Evolutionary conservation across 2,113 vertebrate species (phyloP).

Genomic region (Lampris incognitus): DNA sequence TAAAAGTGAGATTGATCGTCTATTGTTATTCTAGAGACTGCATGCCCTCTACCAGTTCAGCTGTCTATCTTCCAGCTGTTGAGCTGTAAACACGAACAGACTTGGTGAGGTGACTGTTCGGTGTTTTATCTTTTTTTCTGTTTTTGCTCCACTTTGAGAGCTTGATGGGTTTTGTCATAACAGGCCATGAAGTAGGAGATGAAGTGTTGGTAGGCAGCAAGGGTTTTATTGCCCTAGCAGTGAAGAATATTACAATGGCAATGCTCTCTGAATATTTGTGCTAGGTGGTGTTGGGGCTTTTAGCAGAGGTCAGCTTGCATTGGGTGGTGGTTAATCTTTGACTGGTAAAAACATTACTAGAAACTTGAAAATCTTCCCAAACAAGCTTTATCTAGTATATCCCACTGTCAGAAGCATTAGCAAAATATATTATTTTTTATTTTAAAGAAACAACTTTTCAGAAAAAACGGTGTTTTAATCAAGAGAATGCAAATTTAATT

Average conservation of each 20-base stretch:
- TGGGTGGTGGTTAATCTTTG: not conserved
- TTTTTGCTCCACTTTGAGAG: not conserved
- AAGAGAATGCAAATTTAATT: too few species aligned
- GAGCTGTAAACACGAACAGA: not conserved
- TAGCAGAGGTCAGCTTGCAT: not conserved
- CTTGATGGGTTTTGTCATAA: constrained; percentile 23
- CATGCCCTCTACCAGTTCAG: not conserved
- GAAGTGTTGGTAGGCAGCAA: constrained; percentile 23
- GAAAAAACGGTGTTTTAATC: too few species aligned
- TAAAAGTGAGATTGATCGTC: not conserved
- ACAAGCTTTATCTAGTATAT: too few species aligned
- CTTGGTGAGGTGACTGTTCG: not conserved
- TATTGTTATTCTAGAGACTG: not conserved
- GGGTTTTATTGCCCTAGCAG: constrained; percentile 27
- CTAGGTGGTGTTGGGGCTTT: constrained; percentile 4
- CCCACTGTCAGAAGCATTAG: too few species aligned
- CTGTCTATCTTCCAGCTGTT: not conserved
- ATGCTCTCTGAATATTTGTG: not conserved
- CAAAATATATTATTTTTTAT: too few species aligned
- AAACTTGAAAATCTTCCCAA: too few species aligned
- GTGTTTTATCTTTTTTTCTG: not conserved
- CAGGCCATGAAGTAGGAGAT: constrained; percentile 34
- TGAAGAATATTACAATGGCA: constrained; percentile 14
- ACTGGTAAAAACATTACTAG: too few species aligned
- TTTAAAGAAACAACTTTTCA: too few species aligned